Base-by-base conservation (phyloP, 2,888 invertebrate species). In the Diaphora mendica region DNA sequence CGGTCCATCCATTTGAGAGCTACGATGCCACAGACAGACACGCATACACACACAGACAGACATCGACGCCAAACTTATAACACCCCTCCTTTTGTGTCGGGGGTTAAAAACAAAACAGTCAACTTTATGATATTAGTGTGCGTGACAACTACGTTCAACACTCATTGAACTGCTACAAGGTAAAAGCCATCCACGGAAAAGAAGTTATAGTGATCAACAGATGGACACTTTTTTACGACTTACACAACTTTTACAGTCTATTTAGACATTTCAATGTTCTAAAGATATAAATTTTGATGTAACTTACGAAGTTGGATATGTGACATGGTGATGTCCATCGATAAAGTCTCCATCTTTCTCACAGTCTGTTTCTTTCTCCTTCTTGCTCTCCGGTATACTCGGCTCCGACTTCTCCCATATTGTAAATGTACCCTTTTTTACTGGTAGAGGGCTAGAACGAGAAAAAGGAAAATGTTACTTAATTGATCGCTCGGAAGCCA, bases 231-330 rank as follows among this genome's bases (percentile, higher is more conserved):
- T 44, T 42, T 42, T 42, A 11, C 33, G 33, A 33, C 33, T 33
- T 51, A 51, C 23, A 23, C 23, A 51, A 8, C 8, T 0, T 51
- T 23, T 23, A 51, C 51, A 23, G 51, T 51, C 51, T 23, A 23
- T 23, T 23, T 23, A 51, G 23, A 23, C 23, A 51, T 9, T 23
- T 23, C 51, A 23, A 2, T 48, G 48, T 17, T 51, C 8, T 7
- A 23, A 51, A 9, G 9, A 5, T 15, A 20, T 48, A 13, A 48
- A 23, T 5, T 48, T 20, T 2, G 68, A 35, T 39, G 13, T 39
- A 17, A 96, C 97, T 96, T 90, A 97, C 97, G 97, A 96, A 23
- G 97, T 97, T 1, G 97, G 97, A 88, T 97, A 97, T 80, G 96
- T 93, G 26, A 96, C 96, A 30, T 93, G 89, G 70, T 95, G 90